These are phyloP conservation scores for Pristionchus japonicus DNA, from an alignment of 2,888 invertebrate genomes.

Conservation along the genomic window DNA sequence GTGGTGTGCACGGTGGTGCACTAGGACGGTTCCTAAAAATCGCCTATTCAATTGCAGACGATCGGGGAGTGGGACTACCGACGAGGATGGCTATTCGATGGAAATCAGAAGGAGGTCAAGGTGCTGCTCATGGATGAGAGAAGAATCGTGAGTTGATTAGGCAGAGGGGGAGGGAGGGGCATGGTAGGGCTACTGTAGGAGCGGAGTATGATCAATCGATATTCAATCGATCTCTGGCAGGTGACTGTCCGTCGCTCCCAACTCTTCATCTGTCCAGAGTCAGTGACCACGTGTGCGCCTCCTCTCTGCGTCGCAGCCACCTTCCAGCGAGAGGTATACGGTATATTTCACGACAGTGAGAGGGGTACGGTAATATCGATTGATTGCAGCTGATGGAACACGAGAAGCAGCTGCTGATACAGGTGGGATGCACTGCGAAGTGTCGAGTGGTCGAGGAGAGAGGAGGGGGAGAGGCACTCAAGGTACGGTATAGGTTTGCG, in stretches of 20 bases:
- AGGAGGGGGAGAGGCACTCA: neutral
- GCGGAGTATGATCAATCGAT: no score
- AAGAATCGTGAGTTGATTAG: constrained; percentile 2
- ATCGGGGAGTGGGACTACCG: neutral
- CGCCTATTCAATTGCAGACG: neutral
- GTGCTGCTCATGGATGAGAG: constrained; percentile 3
- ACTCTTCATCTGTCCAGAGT: neutral
- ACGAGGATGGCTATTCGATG: neutral
- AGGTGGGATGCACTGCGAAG: neutral
- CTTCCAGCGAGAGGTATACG: neutral
- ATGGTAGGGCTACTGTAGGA: neutral
- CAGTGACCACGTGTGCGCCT: neutral
- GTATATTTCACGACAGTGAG: neutral
- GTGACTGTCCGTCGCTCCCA: neutral
- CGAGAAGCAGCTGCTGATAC: neutral
- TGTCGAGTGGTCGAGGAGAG: neutral
- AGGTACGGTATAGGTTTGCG: neutral
- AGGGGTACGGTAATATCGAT: neutral
- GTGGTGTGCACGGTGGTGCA: neutral
- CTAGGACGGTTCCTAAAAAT: neutral
- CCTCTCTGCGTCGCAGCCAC: neutral
- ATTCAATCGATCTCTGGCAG: neutral
- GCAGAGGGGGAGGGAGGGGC: neutral
- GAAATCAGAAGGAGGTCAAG: neutral
- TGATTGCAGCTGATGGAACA: neutral